A percentile compares a stretch with the other conserved stretches of the same genome.
These are phyloP conservation scores for Dreissena rostriformis DNA, from an alignment of 1,140 invertebrate genomes.

Conservation along the genomic window DNA sequence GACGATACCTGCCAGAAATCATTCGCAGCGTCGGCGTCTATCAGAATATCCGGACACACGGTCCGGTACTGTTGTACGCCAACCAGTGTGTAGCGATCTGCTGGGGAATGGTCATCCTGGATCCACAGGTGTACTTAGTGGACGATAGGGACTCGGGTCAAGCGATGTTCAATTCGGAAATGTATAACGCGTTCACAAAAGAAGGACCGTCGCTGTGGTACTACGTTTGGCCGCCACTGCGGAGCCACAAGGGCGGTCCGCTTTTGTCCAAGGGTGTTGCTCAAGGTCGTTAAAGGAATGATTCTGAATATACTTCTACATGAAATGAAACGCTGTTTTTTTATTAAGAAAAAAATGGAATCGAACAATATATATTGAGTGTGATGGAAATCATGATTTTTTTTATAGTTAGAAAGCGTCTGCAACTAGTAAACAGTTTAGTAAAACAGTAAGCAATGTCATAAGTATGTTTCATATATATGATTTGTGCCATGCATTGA, in stretches of 20 bases:
- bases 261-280: slow-evolving; percentile 36
- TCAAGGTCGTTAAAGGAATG: slow-evolving; percentile 1
- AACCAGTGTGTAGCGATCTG: slow-evolving; percentile 36
- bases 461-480: too few relatives aligned
- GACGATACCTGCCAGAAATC: slow-evolving; percentile 37
- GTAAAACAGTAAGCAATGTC: too few relatives aligned
- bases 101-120: slow-evolving; percentile 29
- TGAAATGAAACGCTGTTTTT: too few relatives aligned
- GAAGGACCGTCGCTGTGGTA: slow-evolving; percentile 22
- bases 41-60: slow-evolving; percentile 19
- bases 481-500: too few relatives aligned
- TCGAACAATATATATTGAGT: too few relatives aligned
- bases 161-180: slow-evolving; percentile 7
- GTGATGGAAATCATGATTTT: too few relatives aligned
- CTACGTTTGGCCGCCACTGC: slow-evolving; percentile 42
- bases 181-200: slow-evolving; percentile 22
- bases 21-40: slow-evolving; percentile 22
- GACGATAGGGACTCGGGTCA: slow-evolving; percentile 27
- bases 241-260: slow-evolving; percentile 6
- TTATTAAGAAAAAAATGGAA: too few relatives aligned
- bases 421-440: too few relatives aligned
- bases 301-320: neutral
- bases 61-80: slow-evolving; percentile 13
- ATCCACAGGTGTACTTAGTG: slow-evolving; percentile 32
- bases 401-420: too few relatives aligned